phyloP scores from a whole-genome alignment of 2,797 vertebrate genomes.

The Epinephelus malabaricus region DNA sequence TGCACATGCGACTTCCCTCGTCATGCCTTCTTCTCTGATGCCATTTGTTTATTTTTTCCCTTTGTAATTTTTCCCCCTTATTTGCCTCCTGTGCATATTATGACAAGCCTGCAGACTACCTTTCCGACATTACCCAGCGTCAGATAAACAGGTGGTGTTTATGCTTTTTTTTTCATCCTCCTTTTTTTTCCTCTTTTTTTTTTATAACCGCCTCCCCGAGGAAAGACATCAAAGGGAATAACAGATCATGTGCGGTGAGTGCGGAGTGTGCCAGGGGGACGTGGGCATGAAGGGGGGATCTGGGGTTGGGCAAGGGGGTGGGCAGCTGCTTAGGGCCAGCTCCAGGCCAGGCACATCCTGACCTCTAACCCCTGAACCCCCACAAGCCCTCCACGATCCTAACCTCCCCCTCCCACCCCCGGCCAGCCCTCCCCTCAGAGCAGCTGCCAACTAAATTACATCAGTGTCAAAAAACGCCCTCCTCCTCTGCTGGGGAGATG shows the following conservation, averaged over 20 bases:
- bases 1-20: constrained; percentile 12
- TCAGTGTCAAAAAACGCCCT: constrained; percentile 69
- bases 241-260: constrained; percentile 80
- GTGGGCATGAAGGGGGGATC: constrained; percentile 30
- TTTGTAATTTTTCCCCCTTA: constrained; percentile 54
- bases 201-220: constrained; percentile 69
- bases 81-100: constrained; percentile 68
- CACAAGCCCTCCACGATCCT: constrained; percentile 29
- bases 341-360: constrained; percentile 71
- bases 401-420: constrained; percentile 33
- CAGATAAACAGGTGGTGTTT: constrained; percentile 86
- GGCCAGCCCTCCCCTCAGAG: constrained; percentile 59
- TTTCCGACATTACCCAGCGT: constrained; percentile 60
- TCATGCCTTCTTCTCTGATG: constrained; percentile 49
- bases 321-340: constrained; percentile 70
- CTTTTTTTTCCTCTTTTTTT: constrained; percentile 33
- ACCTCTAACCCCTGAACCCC: constrained; percentile 74
- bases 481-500: constrained; percentile 44
- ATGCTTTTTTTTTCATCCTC: constrained; percentile 54
- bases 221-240: constrained; percentile 84
- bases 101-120: constrained; percentile 73
- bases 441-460: constrained; percentile 82
- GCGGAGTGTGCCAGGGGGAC: constrained; percentile 71
- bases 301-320: constrained; percentile 10
- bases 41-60: constrained; percentile 64